Percentiles rank a stretch among this genome's conserved stretches.
These are phyloP conservation scores for Neofelis nebulosa DNA, from an alignment of 2,113 vertebrate species.

Conservation along the genomic window DNA sequence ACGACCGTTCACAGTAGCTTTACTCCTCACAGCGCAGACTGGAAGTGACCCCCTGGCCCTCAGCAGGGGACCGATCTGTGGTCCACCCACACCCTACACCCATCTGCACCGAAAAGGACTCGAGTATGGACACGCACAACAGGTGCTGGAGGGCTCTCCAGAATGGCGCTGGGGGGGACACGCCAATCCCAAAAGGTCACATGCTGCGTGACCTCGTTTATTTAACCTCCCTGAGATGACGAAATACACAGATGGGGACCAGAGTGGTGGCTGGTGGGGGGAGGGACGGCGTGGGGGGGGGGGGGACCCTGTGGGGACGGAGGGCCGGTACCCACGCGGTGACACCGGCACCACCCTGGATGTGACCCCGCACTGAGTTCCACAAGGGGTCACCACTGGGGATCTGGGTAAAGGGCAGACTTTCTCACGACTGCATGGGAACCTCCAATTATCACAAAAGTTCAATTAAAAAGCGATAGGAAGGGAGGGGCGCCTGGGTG, in stretches of 20 bases:
- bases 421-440: background rate
- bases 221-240: background rate
- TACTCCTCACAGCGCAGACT: background rate
- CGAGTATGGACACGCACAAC: fast-evolving
- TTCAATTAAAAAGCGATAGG: background rate
- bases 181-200: background rate
- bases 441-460: background rate
- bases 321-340: background rate
- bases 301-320: background rate
- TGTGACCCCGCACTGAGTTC: background rate
- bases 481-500: no score
- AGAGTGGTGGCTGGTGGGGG: background rate
- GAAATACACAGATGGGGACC: background rate
- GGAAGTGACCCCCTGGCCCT: background rate
- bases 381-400: background rate
- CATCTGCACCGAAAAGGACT: fast-evolving
- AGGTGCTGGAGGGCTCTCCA: background rate
- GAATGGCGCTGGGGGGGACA: background rate
- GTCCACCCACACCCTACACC: background rate
- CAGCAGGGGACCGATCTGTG: background rate
- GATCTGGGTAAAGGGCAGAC: background rate
- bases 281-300: background rate
- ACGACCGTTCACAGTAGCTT: fast-evolving
- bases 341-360: no score
- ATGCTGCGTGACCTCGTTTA: background rate